A percentile compares a stretch with the other conserved stretches of the same genome.
phyloP scores from a whole-genome alignment of 2,888 invertebrate genomes.

The Thymelicus sylvestris region DNA sequence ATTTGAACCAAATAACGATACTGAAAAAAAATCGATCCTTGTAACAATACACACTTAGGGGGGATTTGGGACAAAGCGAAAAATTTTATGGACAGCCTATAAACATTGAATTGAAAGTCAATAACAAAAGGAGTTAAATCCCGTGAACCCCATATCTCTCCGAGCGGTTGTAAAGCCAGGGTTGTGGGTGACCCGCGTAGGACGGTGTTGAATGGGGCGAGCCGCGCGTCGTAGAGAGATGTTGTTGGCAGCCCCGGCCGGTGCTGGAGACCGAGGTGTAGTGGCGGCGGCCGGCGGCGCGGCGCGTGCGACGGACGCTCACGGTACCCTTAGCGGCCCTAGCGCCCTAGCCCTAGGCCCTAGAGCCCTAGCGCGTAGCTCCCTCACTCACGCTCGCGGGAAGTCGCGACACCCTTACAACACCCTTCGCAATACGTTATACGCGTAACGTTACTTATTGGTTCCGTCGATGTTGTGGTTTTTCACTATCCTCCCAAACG shows the following conservation, averaged over 20 bases:
- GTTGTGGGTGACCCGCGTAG: constrained; percentile 64
- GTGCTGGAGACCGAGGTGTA: constrained; percentile 84
- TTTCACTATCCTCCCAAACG: neutral
- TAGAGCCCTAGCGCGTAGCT: constrained; percentile 14
- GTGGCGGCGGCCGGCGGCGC: constrained; percentile 80
- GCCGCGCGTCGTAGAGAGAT: constrained; percentile 80
- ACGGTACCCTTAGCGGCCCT: constrained; percentile 62
- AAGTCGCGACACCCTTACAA: constrained; percentile 40
- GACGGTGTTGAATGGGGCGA: constrained; percentile 82
- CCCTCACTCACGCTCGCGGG: constrained; percentile 41
- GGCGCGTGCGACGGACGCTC: constrained; percentile 81
- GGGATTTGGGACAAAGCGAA: neutral
- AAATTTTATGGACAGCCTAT: constrained; percentile 21
- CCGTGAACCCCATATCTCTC: constrained; percentile 48
- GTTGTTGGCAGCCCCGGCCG: constrained; percentile 82
- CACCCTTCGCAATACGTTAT: constrained; percentile 32
- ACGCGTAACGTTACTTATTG: neutral
- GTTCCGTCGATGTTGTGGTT: constrained; percentile 17
- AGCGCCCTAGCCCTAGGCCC: constrained; percentile 39
- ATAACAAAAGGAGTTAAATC: neutral
- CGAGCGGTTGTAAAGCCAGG: constrained; percentile 68
- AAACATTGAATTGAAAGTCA: neutral
- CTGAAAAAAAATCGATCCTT: too few relatives aligned
- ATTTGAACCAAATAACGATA: too few relatives aligned
- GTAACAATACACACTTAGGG: too few relatives aligned